Conservation (phyloP, 2,113 vertebrate genomes). For the Nothobranchius kuhntae region DNA sequence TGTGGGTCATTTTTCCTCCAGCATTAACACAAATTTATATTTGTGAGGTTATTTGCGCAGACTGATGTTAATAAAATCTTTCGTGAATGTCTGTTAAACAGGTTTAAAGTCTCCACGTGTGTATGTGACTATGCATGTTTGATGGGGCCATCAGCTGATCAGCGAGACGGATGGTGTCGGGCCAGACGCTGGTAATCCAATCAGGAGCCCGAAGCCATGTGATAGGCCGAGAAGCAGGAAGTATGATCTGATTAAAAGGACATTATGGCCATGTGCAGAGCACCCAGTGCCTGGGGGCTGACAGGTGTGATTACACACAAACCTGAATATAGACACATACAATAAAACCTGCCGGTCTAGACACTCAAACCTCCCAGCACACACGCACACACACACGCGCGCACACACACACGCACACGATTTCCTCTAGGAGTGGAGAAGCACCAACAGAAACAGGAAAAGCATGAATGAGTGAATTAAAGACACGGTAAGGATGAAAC, state of each 20-base stretch:
- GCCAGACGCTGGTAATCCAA: conserved; percentile 84
- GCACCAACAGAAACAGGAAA: neutral
- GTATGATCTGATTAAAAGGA: conserved; percentile 95
- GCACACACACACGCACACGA: conserved; percentile 32
- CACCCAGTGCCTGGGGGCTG: conserved; percentile 74
- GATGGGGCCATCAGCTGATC: conserved; percentile 76
- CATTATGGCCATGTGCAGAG: conserved; percentile 93
- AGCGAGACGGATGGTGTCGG: conserved; percentile 75
- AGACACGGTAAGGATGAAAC: neutral
- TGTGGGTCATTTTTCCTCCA: conserved; percentile 1
- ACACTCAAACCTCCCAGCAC: conserved; percentile 36
- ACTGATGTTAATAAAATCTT: conserved; percentile 45
- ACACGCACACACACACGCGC: conserved; percentile 15
- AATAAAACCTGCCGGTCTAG: conserved; percentile 55
- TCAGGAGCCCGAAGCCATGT: conserved; percentile 92
- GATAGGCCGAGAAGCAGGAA: conserved; percentile 95
- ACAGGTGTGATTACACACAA: conserved; percentile 56
- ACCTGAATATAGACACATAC: conserved; percentile 30
- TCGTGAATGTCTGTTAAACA: conserved; percentile 65
- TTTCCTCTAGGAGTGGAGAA: conserved; percentile 29
- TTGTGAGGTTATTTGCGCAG: conserved; percentile 32
- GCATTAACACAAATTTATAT: conserved; percentile 44
- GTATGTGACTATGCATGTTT: conserved; percentile 62
- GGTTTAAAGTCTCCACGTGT: conserved; percentile 61
- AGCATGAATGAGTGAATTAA: neutral